phyloP scores from a whole-genome alignment of 2,113 vertebrate genomes.

The Protomyctophum bolini region DNA sequence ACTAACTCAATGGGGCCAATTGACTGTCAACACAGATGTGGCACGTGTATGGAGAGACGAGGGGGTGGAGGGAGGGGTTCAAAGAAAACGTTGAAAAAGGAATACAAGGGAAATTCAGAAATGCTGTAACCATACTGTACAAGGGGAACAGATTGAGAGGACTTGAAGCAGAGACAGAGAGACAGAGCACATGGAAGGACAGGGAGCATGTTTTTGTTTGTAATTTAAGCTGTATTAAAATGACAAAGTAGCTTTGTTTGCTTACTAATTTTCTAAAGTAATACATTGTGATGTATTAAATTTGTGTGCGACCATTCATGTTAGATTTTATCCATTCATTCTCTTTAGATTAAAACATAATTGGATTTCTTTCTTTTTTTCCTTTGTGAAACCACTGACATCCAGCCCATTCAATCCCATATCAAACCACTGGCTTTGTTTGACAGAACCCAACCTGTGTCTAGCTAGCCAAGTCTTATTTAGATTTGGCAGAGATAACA shows the following conservation, averaged over 20 bases:
- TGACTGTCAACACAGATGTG: slow-evolving; percentile 64
- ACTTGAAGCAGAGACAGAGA: neutral
- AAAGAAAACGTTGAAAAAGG: slow-evolving; percentile 19
- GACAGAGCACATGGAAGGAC: slow-evolving; percentile 29
- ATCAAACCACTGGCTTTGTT: slow-evolving; percentile 7
- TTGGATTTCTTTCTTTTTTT: no score
- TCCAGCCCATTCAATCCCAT: neutral
- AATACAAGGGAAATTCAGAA: slow-evolving; percentile 24
- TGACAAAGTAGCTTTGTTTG: no score
- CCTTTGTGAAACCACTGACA: no score
- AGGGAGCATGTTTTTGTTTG: no score
- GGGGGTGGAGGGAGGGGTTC: no score
- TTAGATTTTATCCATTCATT: no score
- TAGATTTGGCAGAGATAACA: slow-evolving; percentile 52
- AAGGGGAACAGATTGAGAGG: neutral
- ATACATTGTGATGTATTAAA: no score
- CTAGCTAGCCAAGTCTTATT: slow-evolving; percentile 20
- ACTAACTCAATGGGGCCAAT: slow-evolving; percentile 39
- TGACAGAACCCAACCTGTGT: slow-evolving; percentile 12
- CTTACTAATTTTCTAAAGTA: no score
- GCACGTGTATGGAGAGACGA: slow-evolving; percentile 46
- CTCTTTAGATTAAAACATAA: no score
- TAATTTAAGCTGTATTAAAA: no score
- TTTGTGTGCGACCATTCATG: no score
- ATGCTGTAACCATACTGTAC: neutral